These are phyloP conservation scores for Drosophila diplacantha DNA, from an alignment of 2,888 invertebrate species.

Conservation along the genomic window DNA sequence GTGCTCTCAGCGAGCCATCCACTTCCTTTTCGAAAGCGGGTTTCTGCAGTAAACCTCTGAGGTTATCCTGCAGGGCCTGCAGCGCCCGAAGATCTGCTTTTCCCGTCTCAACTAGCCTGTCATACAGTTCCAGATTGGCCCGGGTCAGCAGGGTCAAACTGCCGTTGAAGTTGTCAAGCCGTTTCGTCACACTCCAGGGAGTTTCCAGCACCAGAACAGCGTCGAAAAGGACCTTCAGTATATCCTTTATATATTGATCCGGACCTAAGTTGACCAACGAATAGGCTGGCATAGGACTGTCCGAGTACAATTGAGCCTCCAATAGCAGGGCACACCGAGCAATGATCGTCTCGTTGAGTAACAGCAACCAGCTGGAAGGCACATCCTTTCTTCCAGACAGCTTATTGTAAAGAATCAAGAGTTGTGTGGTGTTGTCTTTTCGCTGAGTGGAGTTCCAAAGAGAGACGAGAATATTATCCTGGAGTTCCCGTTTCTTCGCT, in stretches of 20 bases:
- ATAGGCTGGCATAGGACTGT: conserved; percentile 32
- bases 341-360: conserved; percentile 39
- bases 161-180: conserved; percentile 43
- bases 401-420: conserved; percentile 50
- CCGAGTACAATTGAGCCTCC: conserved; percentile 51
- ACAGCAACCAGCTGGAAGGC: conserved; percentile 13
- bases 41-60: conserved; percentile 40
- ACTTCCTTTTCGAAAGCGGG: conserved; percentile 41
- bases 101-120: conserved; percentile 35
- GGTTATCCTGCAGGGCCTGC: conserved; percentile 35
- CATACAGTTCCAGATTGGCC: conserved; percentile 51
- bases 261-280: conserved; percentile 13
- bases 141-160: conserved; percentile 45
- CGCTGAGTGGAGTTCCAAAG: conserved; percentile 57
- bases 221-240: conserved; percentile 51
- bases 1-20: conserved; percentile 11
- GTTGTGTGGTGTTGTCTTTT: conserved; percentile 48
- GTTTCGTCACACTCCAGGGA: conserved; percentile 41
- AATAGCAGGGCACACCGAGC: conserved; percentile 52
- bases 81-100: conserved; percentile 20
- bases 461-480: conserved; percentile 53
- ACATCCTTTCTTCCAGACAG: conserved; percentile 34
- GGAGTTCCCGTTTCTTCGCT: conserved; percentile 44
- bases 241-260: conserved; percentile 43
- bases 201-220: conserved; percentile 50